Base-by-base conservation (phyloP, 2,888 invertebrate species). In the Stenolophus ochropezus region DNA sequence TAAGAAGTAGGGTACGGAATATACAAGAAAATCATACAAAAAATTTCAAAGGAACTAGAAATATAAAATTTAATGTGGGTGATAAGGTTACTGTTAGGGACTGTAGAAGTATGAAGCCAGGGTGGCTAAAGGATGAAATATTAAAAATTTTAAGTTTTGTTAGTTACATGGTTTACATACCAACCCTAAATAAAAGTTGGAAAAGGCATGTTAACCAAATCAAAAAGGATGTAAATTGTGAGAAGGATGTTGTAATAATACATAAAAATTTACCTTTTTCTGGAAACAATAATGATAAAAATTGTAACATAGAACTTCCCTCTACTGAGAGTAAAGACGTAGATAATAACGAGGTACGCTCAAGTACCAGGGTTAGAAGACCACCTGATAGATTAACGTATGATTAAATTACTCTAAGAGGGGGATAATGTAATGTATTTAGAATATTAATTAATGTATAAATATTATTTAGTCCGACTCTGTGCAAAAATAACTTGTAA, bases 121-220 rank as follows among this genome's bases (percentile, higher is more conserved):
- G 56, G 18, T 56, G 56, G 56, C 18, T 56, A 56, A 56, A 18
- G 20, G 56, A 21, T 18, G 18, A 56, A 56, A 56, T 56, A 56
- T 20, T 21, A 20, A 56, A 56, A 56, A 56, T 56, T 56, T 20
- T 18, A 5, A 20, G 56, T 56, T 20, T 18, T 56, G 20, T 20
- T 8, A 56, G 5, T 8, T 20, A 20, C 8, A 56, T 56, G 5
- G 56, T 56, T 56, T 8, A 56, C 18, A 56, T 56, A 56, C 56
- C 56, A 4, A 18, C 56, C 20, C 11, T 56, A 16, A 56, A 56
- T 56, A 56, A 21, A 56, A 18, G 18, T 56, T 56, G 56, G 56
- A 56, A 56, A 21, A 56, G 56, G 20, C 20, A 20, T 56, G 56
- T 56, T 4, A 56, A 56, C 11, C 56, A 56, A 56, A 56, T 56